Base-by-base conservation (phyloP, 2,113 vertebrate species). In the Centrocercus urophasianus region DNA sequence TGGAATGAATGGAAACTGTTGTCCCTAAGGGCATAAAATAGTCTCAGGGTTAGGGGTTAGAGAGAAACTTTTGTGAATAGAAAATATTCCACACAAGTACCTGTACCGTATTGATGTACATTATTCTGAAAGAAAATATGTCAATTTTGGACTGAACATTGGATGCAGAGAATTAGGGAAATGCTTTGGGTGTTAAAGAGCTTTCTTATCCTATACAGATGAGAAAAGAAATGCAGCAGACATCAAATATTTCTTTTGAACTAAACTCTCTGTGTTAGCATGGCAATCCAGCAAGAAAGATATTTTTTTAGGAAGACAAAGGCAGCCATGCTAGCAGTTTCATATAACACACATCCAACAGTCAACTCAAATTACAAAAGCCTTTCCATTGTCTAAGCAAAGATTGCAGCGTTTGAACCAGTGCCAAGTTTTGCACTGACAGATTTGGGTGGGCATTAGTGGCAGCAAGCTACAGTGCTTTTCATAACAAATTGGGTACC, bases 321-420 rank as follows among this genome's bases (percentile, higher is more conserved):
- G 69, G 56, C 60, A 95, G 69, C 47, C 69, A 52, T 40, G 30
- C 57, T 48, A 64, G 21, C 57, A 61, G 61, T 18, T 28, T 4
- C 40, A 57, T 75, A 86, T n/a, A 90, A 52, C 38, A 83, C 12
- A 48, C 20, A 61, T 83, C 72, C 71, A 88, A 54, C 47, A 57
- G 42, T 73, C 69, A 86, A 47, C 30, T 96, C 83, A 61, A 48
- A 78, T 94, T 95, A 75, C 93, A 93, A 90, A 96, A 52, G 18
- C 9, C 72, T 88, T 88, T 94, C 65, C 64, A 60, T 48, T 93
- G 61, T 93, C 60, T 75, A 61, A 93, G 40, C 57, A 83, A 60
- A 2, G 7, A 80, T 77, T 7, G 2, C 3, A 1, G 2, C 57
- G 76, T 71, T 91, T 90, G 86, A 71, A 90, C 24, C 0, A 0